Percentiles rank a stretch among this genome's conserved stretches.
Conservation (phyloP, 1,140 invertebrate genomes). For the Caenorhabditis remanei region DNA sequence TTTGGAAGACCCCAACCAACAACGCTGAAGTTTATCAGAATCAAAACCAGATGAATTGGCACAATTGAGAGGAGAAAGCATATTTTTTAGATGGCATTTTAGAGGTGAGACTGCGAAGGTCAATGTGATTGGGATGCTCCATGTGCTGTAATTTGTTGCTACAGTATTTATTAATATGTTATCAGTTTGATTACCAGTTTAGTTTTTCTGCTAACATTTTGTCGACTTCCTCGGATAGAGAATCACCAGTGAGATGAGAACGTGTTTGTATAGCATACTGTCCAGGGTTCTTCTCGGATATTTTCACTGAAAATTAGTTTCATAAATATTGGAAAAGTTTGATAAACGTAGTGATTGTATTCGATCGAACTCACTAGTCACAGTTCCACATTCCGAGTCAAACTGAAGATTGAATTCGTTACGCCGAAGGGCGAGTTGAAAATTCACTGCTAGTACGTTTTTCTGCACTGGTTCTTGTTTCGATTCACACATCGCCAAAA, state of each 20-base stretch:
- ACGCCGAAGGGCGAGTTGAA: slow-evolving; percentile 1
- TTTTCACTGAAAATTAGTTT: neutral
- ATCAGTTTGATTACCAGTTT: neutral
- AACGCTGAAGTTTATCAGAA: slow-evolving; percentile 31
- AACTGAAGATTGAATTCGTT: neutral
- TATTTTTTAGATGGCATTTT: slow-evolving; percentile 9
- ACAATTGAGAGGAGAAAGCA: slow-evolving; percentile 34
- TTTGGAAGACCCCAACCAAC: neutral
- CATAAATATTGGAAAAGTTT: neutral
- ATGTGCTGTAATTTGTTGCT: neutral
- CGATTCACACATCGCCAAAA: slow-evolving; percentile 17
- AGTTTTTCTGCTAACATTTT: neutral
- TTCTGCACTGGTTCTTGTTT: neutral
- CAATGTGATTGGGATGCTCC: slow-evolving; percentile 4
- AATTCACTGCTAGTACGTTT: neutral
- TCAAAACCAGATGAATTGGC: slow-evolving; percentile 11
- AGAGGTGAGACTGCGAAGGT: neutral
- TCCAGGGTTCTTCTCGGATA: neutral
- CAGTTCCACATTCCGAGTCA: neutral
- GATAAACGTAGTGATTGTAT: neutral
- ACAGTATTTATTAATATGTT: neutral
- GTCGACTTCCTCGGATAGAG: neutral
- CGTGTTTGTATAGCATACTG: neutral
- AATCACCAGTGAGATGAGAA: neutral
- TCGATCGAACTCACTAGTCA: slow-evolving; percentile 5